Evolutionary conservation across 1,140 invertebrate species (phyloP).

Genomic region (Platyscapa corneri): DNA sequence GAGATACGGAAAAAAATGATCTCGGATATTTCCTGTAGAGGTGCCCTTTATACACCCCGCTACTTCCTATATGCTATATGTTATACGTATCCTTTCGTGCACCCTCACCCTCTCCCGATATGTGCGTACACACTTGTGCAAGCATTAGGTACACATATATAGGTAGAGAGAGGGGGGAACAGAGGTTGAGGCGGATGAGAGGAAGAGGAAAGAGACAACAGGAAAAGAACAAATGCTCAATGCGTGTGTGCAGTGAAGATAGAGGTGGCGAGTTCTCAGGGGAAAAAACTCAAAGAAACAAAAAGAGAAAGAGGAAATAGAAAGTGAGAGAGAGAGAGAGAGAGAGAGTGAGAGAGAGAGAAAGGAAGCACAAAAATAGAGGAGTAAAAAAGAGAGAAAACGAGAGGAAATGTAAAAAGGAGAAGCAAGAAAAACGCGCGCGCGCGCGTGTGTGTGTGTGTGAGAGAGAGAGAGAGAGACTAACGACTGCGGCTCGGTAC

Average conservation of each 20-base stretch:
- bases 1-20: not conserved
- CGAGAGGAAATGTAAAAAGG: constrained; percentile 39
- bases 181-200: not conserved
- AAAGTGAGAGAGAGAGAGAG: not conserved
- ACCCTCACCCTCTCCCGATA: constrained; percentile 5
- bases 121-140: not conserved
- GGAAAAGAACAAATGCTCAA: constrained; percentile 24
- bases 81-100: not conserved
- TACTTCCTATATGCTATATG: not conserved
- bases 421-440: constrained; percentile 1
- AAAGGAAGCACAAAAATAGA: constrained; percentile 40
- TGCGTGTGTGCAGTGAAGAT: constrained; percentile 33
- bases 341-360: not conserved
- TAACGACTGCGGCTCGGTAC: constrained; percentile 52
- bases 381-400: not conserved
- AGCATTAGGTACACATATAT: not conserved
- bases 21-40: not conserved
- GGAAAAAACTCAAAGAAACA: not conserved
- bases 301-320: not conserved
- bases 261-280: constrained; percentile 12
- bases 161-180: not conserved
- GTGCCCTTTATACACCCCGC: not conserved
- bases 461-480: constrained; percentile 46
- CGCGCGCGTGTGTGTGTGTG: no score
- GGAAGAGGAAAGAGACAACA: not conserved